Base-by-base conservation (phyloP, 2,888 invertebrate genomes). In the Troides aeacus region DNA sequence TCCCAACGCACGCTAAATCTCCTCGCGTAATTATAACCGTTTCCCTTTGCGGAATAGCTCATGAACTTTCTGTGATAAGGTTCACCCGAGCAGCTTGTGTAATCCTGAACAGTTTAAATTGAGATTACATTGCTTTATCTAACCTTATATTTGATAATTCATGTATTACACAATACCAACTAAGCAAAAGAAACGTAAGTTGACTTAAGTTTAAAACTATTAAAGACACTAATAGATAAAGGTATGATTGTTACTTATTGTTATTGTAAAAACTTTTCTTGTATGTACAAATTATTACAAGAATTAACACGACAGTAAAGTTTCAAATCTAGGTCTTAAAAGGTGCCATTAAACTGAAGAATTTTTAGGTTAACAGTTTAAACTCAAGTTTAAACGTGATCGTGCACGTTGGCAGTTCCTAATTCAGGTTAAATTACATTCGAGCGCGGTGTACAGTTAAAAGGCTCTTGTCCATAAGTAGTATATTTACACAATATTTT, bases 21-120 rank as follows among this genome's bases (percentile, higher is more conserved):
- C 79, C 79, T 74, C 72, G 73, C 73, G 77, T 79, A 82, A 83
- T 83, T 83, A 81, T 80, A 79, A 80, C 78, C 77, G 85, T 80
- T 81, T 81, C 36, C 61, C 61, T 61, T 61, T 61, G 61, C 30
- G 39, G 60, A 64, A 64, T 39, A 18, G 58, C 46, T 24, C n/a
- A 64, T 64, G 36, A 53, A 64, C 50, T 64, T 60, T 60, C 56
- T 56, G 21, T 56, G 56, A 56, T 56, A 56, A 56, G 21, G 21
- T 56, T 21, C 21, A 7, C 18, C 56, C 56, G 56, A 3, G 53
- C 53, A n/a, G n/a, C 18, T n/a, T 1, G n/a, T 46, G 15, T 46
- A 46, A 12, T 2, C 15, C 46, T 46, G 46, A 15, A 46, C 12
- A 46, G 1, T 0, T 4, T 46, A 10, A 42, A 12, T 42, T 12